Conservation (phyloP, 2,888 invertebrate species). For the Netelia melanura region DNA sequence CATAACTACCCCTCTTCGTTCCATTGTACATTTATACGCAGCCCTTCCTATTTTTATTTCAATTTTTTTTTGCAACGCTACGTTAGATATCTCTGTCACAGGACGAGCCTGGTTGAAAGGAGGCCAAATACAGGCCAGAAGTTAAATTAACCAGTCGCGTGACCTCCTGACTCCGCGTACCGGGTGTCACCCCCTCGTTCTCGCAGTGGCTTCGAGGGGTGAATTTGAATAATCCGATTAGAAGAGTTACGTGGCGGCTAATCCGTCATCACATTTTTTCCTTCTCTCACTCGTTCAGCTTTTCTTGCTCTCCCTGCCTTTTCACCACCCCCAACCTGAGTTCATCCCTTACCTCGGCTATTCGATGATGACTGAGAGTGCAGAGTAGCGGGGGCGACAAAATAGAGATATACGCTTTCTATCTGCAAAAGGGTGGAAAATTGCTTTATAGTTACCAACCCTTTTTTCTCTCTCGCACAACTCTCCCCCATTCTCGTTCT, state of each 20-base stretch:
- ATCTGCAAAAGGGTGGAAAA: constrained; percentile 36
- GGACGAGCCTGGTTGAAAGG: constrained; percentile 46
- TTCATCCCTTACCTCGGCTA: constrained; percentile 40
- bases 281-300: constrained; percentile 55
- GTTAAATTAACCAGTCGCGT: constrained; percentile 64
- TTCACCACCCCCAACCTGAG: neutral
- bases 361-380: constrained; percentile 53
- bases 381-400: constrained; percentile 33
- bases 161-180: constrained; percentile 57
- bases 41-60: neutral
- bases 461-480: constrained; percentile 26
- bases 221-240: constrained; percentile 74
- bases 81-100: constrained; percentile 51
- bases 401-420: constrained; percentile 14
- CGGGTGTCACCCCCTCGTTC: constrained; percentile 31
- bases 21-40: neutral
- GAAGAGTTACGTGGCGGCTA: constrained; percentile 71
- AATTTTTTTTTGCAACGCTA: constrained; percentile 44
- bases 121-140: constrained; percentile 54
- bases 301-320: constrained; percentile 19
- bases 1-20: neutral
- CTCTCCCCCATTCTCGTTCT: neutral
- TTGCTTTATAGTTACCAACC: constrained; percentile 46
- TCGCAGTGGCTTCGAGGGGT: constrained; percentile 39
- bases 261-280: constrained; percentile 64